Conservation (phyloP, 2,797 vertebrate species). For the Hipposideros larvatus region DNA sequence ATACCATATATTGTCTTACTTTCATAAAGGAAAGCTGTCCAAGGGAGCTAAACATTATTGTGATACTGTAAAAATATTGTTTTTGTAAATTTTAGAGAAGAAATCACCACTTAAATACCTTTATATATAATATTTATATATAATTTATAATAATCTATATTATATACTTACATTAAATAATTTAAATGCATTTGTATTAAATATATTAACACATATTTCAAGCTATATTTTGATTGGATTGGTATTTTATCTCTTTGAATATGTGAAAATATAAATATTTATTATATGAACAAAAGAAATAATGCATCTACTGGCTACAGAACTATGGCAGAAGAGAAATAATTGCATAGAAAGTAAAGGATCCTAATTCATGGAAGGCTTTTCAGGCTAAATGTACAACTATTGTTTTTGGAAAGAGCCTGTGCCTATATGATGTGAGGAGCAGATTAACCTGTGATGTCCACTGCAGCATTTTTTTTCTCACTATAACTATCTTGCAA, state of each 20-base stretch:
- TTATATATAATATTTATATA: neutral
- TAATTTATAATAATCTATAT: neutral
- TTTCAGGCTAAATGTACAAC: neutral
- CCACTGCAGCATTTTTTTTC: constrained; percentile 19
- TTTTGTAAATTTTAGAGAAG: neutral
- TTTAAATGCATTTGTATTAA: neutral
- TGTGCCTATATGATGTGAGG: neutral
- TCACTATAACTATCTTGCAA: constrained; percentile 50
- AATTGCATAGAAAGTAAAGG: neutral
- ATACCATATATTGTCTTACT: neutral
- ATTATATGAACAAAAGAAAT: neutral
- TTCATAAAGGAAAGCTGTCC: neutral
- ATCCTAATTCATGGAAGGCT: neutral
- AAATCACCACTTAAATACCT: constrained; percentile 8
- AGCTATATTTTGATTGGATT: constrained; percentile 1
- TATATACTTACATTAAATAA: neutral
- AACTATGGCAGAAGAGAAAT: neutral
- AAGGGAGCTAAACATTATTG: neutral
- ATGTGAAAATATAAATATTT: neutral
- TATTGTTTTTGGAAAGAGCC: constrained; percentile 41
- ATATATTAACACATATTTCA: neutral
- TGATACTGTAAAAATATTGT: neutral
- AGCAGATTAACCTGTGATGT: constrained; percentile 24
- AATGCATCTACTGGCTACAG: neutral
- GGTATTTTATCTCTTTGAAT: neutral